Base-by-base conservation (phyloP, 2,888 invertebrate genomes). In the Ptilodon capucinus region DNA sequence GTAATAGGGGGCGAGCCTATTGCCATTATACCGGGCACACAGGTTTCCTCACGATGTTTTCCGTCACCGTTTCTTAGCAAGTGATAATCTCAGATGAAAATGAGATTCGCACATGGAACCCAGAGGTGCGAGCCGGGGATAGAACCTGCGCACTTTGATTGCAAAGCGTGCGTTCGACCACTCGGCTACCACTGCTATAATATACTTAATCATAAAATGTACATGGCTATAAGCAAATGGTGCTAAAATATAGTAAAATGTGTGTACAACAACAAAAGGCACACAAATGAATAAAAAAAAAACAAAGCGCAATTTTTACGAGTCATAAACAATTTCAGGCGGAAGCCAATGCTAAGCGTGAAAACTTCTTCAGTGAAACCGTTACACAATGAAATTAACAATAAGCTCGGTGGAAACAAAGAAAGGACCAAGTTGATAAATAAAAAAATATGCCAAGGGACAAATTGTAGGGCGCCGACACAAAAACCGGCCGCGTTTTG, bases 371-470 rank as follows among this genome's bases (percentile, higher is more conserved):
- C 66, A 69, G 65, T 62, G 59, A 60, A 58, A 60, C 70, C 61
- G 65, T 74, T 68, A 74, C 70, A 72, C 71, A 72, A 73, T 75
- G 68, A 76, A 77, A 79, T 78, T 78, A 79, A 79, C 72, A 79
- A 79, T 77, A 76, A 77, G 71, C 66, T 63, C 51, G 64, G 60
- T 65, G 56, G 71, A 76, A 79, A 78, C 74, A 78, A 78, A 75
- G 69, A 71, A 72, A 73, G 66, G 64, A 64, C 64, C 67, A 73
- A 76, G 70, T 78, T 79, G 71, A 74, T 76, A 74, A 79, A 79
- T 79, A 77, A 78, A 80, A n/a, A 77, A 79, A 74, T 76, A 75
- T 68, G 65, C 67, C 76, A 69, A 73, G 79, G 78, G 77, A 79
- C 74, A 72, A 76, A 78, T 76, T 67, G 62, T 65, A 54, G 62